phyloP scores from a whole-genome alignment of 2,797 vertebrate species.

The Caiman crocodilus region DNA sequence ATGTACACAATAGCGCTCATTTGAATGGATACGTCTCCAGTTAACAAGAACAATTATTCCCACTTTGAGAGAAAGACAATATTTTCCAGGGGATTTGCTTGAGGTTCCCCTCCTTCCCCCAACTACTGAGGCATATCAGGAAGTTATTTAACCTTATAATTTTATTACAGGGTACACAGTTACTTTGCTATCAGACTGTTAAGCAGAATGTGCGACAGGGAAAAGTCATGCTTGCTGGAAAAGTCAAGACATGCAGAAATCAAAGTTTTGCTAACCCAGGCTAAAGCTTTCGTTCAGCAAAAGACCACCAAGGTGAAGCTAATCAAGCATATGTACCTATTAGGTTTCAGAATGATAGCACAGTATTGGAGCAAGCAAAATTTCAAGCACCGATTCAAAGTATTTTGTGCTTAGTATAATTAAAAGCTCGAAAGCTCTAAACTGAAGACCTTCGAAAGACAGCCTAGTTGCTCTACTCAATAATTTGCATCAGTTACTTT shows the following conservation, averaged over 20 bases:
- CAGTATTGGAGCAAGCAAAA: neutral
- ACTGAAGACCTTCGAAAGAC: neutral
- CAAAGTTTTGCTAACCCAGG: neutral
- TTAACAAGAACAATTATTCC: neutral
- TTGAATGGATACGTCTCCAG: neutral
- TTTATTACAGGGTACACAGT: neutral
- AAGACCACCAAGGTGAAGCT: neutral
- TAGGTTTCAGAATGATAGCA: neutral
- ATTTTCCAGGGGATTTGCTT: neutral
- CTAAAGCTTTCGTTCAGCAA: slow-evolving; percentile 9
- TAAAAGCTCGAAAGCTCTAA: slow-evolving; percentile 5
- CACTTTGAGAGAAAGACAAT: slow-evolving; percentile 11
- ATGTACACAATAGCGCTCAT: neutral
- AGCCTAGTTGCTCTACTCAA: neutral
- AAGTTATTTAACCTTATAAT: neutral
- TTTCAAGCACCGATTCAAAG: slow-evolving; percentile 30
- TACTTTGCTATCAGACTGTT: neutral
- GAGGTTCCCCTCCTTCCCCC: neutral
- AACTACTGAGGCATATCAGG: neutral
- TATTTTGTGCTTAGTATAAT: neutral
- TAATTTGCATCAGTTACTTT: neutral
- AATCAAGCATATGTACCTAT: slow-evolving; percentile 2
- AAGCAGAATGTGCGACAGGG: neutral
- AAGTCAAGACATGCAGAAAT: slow-evolving; percentile 21
- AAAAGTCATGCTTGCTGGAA: neutral